phyloP scores from a whole-genome alignment of 2,888 invertebrate genomes.

The Augochlorella aurata region DNA sequence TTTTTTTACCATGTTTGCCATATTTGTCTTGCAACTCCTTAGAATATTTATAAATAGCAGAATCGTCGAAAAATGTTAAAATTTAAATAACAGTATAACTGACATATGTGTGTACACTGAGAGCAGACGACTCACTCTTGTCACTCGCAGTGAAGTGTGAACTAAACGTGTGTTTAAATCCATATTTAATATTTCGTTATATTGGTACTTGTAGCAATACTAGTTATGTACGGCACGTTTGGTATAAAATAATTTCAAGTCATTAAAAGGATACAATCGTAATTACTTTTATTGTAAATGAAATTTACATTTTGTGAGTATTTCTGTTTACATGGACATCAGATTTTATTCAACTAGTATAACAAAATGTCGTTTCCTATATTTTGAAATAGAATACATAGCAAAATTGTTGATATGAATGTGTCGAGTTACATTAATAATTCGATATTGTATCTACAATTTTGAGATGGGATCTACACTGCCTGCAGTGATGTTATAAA shows the following conservation, averaged over 20 bases:
- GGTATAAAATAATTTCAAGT: background rate
- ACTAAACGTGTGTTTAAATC: background rate
- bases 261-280: background rate
- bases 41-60: constrained; percentile 9
- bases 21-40: constrained; percentile 25
- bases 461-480: constrained; percentile 55
- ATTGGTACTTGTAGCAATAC: background rate
- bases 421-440: background rate
- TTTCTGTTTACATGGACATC: background rate
- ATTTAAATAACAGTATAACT: constrained; percentile 32
- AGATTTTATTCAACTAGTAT: background rate
- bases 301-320: background rate
- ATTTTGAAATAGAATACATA: background rate
- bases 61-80: constrained; percentile 16
- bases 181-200: background rate
- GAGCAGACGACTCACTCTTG: constrained; percentile 24
- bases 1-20: constrained; percentile 57
- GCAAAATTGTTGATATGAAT: background rate
- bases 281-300: constrained; percentile 3
- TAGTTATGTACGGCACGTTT: background rate
- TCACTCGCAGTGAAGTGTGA: background rate
- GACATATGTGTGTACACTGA: constrained; percentile 15
- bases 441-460: constrained; percentile 3
- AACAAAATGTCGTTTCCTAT: background rate
- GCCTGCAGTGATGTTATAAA: constrained; percentile 73